phyloP scores from a whole-genome alignment of 2,888 invertebrate genomes.

The Cataglyphis altisquamis region DNA sequence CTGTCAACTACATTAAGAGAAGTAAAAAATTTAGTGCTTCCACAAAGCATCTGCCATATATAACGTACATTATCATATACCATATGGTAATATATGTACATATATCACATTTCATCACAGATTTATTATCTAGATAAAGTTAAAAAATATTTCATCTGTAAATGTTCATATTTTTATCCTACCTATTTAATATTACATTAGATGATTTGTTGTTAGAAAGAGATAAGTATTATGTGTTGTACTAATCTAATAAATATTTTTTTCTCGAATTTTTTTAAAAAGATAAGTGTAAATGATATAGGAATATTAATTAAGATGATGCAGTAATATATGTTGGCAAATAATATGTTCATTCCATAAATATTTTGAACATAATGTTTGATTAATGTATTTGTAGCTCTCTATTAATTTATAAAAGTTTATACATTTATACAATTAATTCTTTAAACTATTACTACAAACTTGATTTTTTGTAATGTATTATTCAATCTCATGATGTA shows the following conservation, averaged over 20 bases:
- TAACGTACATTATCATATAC: constrained; percentile 1
- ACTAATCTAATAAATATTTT: constrained; percentile 15
- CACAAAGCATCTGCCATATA: constrained; percentile 7
- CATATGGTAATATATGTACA: constrained; percentile 23
- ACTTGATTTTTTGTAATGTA: constrained; percentile 8
- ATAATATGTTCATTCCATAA: constrained; percentile 25
- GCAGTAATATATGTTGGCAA: not conserved
- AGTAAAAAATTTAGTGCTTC: constrained; percentile 17
- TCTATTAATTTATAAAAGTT: not conserved
- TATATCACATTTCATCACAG: constrained; percentile 29
- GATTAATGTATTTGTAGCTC: not conserved
- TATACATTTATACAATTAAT: not conserved
- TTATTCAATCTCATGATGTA: not conserved
- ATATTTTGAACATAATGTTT: not conserved
- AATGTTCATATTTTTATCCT: constrained; percentile 20
- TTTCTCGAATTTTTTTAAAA: not conserved
- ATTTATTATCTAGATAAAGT: constrained; percentile 30
- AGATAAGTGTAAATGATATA: not conserved
- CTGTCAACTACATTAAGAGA: constrained; percentile 91
- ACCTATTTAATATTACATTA: not conserved
- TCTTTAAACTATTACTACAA: not conserved
- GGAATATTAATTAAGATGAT: constrained; percentile 3
- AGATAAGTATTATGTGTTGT: not conserved
- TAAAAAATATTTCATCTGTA: not conserved
- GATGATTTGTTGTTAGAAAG: not conserved